These are phyloP conservation scores for Craterocephalus amniculus DNA, from an alignment of 2,797 vertebrate genomes.

Conservation along the genomic window DNA sequence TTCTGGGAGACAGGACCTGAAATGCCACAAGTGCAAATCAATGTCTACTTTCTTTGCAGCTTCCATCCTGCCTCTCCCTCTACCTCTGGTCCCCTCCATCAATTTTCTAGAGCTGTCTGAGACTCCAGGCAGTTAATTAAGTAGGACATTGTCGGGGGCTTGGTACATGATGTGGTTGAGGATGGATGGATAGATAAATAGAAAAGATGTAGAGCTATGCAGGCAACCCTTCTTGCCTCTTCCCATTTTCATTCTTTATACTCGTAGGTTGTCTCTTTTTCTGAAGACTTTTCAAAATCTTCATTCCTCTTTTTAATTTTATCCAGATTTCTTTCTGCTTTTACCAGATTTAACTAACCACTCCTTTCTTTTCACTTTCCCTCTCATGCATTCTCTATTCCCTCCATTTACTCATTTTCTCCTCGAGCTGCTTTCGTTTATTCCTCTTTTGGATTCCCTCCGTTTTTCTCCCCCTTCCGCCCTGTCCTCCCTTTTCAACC, in stretches of 20 bases:
- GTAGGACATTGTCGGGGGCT: slow-evolving; percentile 64
- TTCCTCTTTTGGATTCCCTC: background rate
- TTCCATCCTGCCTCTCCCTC: slow-evolving; percentile 17
- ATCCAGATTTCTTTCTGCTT: slow-evolving; percentile 32
- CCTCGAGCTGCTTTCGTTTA: background rate
- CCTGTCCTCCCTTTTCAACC: slow-evolving; percentile 9
- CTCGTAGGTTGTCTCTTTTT: background rate
- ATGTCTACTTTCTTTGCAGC: slow-evolving; percentile 37
- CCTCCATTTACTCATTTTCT: slow-evolving; percentile 12
- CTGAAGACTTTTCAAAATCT: background rate
- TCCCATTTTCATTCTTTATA: slow-evolving; percentile 7
- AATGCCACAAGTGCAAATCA: slow-evolving; percentile 54
- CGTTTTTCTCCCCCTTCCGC: background rate
- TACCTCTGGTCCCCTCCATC: slow-evolving; percentile 40
- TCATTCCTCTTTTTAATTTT: slow-evolving; percentile 12
- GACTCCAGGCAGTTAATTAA: slow-evolving; percentile 75
- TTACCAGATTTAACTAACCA: slow-evolving; percentile 33
- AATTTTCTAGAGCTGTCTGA: slow-evolving; percentile 59
- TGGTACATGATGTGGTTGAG: slow-evolving; percentile 46
- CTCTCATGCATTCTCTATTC: slow-evolving; percentile 1
- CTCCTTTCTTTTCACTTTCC: slow-evolving; percentile 5
- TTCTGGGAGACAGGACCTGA: slow-evolving; percentile 45
- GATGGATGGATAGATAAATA: slow-evolving; percentile 43
- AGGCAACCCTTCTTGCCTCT: slow-evolving; percentile 9
- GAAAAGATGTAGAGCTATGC: slow-evolving; percentile 22